Evolutionary conservation across 1,140 invertebrate species (phyloP), one percentile per base, ranked within the genome.

Genomic region (Pseudachorutes palmiensis): DNA sequence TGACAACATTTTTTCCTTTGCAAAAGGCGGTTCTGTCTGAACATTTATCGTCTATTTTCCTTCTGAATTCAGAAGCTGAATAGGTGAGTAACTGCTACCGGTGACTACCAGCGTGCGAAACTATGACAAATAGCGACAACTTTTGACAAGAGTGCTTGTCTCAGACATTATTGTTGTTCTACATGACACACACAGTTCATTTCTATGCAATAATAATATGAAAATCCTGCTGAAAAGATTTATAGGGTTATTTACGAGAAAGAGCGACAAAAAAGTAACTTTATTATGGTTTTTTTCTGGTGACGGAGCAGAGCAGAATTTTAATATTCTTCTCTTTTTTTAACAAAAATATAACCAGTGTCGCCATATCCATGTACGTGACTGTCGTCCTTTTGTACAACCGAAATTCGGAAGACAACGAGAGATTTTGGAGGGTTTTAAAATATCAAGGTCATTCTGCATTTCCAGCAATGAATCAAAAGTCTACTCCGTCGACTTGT

Each of bases 111-210:
- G 51, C 51, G 51, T 55, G 51, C 14, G 24, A 55, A 55, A 55
- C 9, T 55, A 55, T 55, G 51, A 55, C 51, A 55, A 55, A 55
- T 55, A 24, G 51, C 24, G 51, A 55, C 51, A 55, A 55, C 14
- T 26, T 24, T 55, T 55, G 51, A 55, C 51, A 55, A 45, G 51
- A 26, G 51, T 26, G 12, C 51, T 55, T 55, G 12, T 55, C 24
- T 12, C 51, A 16, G 24, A 24, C 24, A 55, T 45, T 55, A 55
- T 55, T 55, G 51, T 55, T 55, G 51, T 55, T 55, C 24, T 14
- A 3, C 24, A n/a, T 55, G 51, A 16, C 51, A 55, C 51, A 55
- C 12, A 5, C n/a, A n/a, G n/a, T n/a, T n/a, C n/a, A n/a, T n/a
- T n/a, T n/a, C n/a, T n/a, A n/a, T n/a, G n/a, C n/a, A n/a, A n/a